Base-by-base conservation (phyloP, 2,113 vertebrate genomes). In the Alosa alosa region DNA sequence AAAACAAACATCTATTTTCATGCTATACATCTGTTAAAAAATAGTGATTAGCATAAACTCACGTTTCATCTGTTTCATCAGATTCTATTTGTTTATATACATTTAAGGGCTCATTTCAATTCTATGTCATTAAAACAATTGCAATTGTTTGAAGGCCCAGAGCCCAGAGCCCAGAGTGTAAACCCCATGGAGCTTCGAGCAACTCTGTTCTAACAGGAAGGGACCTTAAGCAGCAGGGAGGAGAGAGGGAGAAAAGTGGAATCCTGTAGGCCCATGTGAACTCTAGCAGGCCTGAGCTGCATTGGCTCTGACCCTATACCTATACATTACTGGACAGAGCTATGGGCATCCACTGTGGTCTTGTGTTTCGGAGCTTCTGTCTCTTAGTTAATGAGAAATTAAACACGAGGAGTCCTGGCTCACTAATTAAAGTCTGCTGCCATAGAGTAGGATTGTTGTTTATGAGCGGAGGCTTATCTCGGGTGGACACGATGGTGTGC, bases 311-410 rank as follows among this genome's bases (percentile, higher is more conserved):
- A 31, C 25, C 6, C 64, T 72, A 11, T 4, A 10, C 25, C 64
- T 78, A 36, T 39, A 78, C 55, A 60, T 60, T 60, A 22, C 2
- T 22, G 31, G 18, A 22, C 55, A 60, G 55, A 7, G 47, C 25
- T 17, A 83, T 17, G n/a, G 57, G 39, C 57, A 41, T 5, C 36
- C 52, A 3, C 31, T 41, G 36, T 45, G 39, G 57, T 64, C 36
- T 84, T 45, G 55, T 60, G 55, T 84, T 84, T 44, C 83, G 44
- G 18, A 2, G 68, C 11, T 31, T 52, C 18, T 84, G 55, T 41
- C 83, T 45, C 52, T 78, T 78, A 84, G 39, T 84, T 84, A 84
- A 84, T 84, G 83, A 84, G 83, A 84, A 84, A 68, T 45, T 60
- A 44, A 82, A 86, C n/a, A 68, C 50, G 39, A 44, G 20, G 9